Conservation (phyloP, 2,113 vertebrate genomes). For the Forbesichthys papilliferus region DNA sequence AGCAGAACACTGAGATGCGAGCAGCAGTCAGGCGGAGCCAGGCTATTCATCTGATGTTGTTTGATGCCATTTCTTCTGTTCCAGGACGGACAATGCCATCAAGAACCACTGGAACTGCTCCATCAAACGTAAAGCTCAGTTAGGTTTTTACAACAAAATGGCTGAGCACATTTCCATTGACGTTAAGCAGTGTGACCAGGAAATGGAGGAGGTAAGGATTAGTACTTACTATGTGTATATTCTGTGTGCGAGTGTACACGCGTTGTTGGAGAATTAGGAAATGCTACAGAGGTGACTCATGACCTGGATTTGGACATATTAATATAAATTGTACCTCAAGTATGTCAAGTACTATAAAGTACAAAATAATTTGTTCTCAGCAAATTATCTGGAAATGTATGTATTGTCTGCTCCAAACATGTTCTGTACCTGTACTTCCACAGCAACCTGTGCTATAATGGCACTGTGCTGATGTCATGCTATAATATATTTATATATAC, state of each 20-base stretch:
- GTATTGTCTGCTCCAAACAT: neutral
- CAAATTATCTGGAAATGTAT: no score
- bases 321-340: neutral
- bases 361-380: no score
- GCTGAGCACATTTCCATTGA: slow-evolving; percentile 67
- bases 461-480: neutral
- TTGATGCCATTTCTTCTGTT: neutral
- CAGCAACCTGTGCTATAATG: neutral
- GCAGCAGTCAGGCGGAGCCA: no score
- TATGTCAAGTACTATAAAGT: no score
- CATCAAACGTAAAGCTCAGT: slow-evolving; percentile 85
- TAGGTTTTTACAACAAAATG: slow-evolving; percentile 75
- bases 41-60: no score
- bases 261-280: neutral
- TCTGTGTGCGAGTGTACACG: neutral
- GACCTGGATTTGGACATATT: neutral
- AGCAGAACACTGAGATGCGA: no score
- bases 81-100: slow-evolving; percentile 89
- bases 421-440: neutral
- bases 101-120: slow-evolving; percentile 94
- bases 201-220: slow-evolving; percentile 58
- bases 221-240: neutral
- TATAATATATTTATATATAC: neutral
- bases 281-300: neutral
- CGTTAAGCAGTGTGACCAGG: slow-evolving; percentile 75